Evolutionary conservation across 2,888 invertebrate species (phyloP), one percentile per base, ranked within the genome.

Genomic region (Acanthosoma haemorrhoidale): DNA sequence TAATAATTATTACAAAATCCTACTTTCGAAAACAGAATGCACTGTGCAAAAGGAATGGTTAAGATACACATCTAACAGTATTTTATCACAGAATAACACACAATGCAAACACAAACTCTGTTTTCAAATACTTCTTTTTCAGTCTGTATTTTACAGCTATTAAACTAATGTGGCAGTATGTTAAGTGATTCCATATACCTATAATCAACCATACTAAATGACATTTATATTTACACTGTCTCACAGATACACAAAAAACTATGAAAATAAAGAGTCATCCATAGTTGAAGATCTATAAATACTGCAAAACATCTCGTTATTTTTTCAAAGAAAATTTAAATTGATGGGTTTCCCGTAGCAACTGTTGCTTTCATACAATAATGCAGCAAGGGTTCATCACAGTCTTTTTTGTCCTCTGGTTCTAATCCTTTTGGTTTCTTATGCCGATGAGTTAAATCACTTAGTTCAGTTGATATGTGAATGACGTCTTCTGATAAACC

Each of bases 401-500:
- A 67, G n/a, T 60, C 60, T 34, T 60, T 60, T 6, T 34, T 67
- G 6, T 57, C 57, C 3, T 51, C 51, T n/a, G 18, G 4, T 6
- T 67, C 67, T 34, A 34, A 43, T 21, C 43, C 29, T 51, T 57
- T 67, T 2, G 15, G 67, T 13, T 31, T 67, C 31, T 51, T 67
- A n/a, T 67, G 32, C 16, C 67, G 36, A 29, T 67, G 67, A 8
- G 67, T 67, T 13, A 67, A 36, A 39, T 67, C 67, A 11, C 36
- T 21, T 3, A 67, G 13, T 29, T 67, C 67, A 21, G 67, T 57
- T 9, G 67, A 32, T 3, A 67, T 21, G 1, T 57, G 51, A 2
- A 34, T 67, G 6, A 67, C 51, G 16, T 67, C 67, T 4, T 67
- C 67, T 15, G 67, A 31, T n/a, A 67, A 21, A 5, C 67, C 67